Evolutionary conservation across 2,113 vertebrate species (phyloP), one percentile per base, ranked within the genome.

Genomic region (Sula dactylatra): DNA sequence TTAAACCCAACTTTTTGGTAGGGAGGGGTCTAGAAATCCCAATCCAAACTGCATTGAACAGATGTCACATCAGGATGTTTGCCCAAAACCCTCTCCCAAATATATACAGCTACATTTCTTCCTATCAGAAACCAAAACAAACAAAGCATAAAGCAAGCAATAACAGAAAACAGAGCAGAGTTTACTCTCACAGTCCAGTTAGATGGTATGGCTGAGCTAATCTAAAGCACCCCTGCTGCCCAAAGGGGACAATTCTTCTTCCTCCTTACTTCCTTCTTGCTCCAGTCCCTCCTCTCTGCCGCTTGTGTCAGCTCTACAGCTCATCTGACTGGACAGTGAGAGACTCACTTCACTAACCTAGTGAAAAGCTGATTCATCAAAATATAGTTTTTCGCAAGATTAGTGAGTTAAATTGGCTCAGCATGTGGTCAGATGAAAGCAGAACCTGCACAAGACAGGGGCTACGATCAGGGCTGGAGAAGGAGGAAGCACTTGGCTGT

Each of bases 91-190:
- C n/a, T 94, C 66, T 88, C 87, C 90, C 84, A 82, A 8, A 58
- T 54, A 93, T 88, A 92, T 95, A 97, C 93, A 94, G 87, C 90
- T 87, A 95, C 70, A 91, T 97, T 97, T 96, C 96, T 96, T 95
- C 87, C 96, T 94, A 80, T 85, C 90, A 91, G 91, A 96, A 93
- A 47, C 17, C 84, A 93, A 95, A 97, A 88, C 92, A 97, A 96
- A 96, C 93, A 96, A 95, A 96, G 58, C 34, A 1, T 80, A 96
- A 96, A 85, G 93, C 87, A 95, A 91, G 90, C 56, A 97, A 91
- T 96, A 97, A 97, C 92, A 97, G 96, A 95, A 96, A 96, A 94
- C 93, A 96, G 93, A 96, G 49, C 82, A 66, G 77, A 93, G 86
- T 90, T 88, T 82, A 90, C 85, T 82, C 93, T 95, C 89, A 58